Base-by-base conservation (phyloP, 2,797 vertebrate species). In the Buphagus erythrorhynchus region DNA sequence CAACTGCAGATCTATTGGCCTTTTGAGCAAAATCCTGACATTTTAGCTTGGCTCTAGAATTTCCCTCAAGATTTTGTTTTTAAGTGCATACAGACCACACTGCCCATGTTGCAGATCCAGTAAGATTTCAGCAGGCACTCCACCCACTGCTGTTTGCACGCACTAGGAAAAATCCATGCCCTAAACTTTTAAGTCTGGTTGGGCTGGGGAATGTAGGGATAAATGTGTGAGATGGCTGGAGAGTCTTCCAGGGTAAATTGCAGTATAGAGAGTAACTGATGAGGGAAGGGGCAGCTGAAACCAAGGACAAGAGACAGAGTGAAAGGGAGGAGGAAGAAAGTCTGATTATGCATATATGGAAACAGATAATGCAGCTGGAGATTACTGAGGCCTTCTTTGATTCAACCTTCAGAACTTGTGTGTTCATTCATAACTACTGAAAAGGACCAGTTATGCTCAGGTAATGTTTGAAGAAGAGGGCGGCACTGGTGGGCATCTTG, bases 31-130 rank as follows among this genome's bases (percentile, higher is more conserved):
- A 92, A 75, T 52, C 55, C 62, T 93, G 76, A 91, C 5, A 2
- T 88, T 52, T 88, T 84, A 81, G 76, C n/a, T 91, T 95, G 95
- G 85, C 87, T 95, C 78, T 46, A 90, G 76, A 69, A 94, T 94
- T 93, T 95, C 82, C 95, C 86, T 75, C 35, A 77, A 86, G 90
- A 14, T 74, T 90, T 88, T 71, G 29, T 72, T 81, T 92, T 71
- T 71, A 71, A 92, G 74, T 74, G 65, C 68, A 38, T 49, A 65
- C 86, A 92, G 73, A 90, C 51, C 79, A 62, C 86, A 69, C 73
- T 86, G 88, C 68, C 69, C 66, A 33, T 90, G 62, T 54, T 3
- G 2, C 46, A 71, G 55, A 83, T 91, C 90, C 96, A 95, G 71
- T 81, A 86, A 81, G 69, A 93, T 91, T 96, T 88, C 82, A 90